Percentiles rank a stretch among this genome's conserved stretches.
Conservation (phyloP, 2,113 vertebrate species). For the Xerus inauris region DNA sequence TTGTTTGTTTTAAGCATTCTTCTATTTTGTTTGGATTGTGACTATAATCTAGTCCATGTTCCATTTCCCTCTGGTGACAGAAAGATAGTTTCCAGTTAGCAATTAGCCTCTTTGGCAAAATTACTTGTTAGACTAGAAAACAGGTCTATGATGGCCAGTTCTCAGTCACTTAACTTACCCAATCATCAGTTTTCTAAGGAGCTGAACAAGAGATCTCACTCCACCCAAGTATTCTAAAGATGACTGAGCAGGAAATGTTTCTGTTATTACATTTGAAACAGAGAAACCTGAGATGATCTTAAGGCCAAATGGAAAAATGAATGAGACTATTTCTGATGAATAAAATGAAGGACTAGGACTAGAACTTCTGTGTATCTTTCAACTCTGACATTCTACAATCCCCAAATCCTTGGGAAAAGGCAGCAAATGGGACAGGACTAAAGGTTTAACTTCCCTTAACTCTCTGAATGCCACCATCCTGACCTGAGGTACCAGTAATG, state of each 20-base stretch:
- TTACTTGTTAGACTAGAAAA: slow-evolving; percentile 6
- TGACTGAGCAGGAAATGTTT: background rate
- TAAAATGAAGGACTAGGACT: background rate
- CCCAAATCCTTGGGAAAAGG: slow-evolving; percentile 15
- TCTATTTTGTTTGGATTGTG: background rate
- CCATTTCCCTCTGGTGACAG: background rate
- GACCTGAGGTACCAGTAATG: background rate
- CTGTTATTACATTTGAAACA: background rate
- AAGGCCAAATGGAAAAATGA: background rate
- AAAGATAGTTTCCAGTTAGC: background rate
- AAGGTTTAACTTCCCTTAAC: background rate
- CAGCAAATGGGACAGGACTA: background rate
- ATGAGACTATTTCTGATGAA: background rate
- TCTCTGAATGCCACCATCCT: background rate
- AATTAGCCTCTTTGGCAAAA: slow-evolving; percentile 45
- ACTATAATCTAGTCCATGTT: background rate
- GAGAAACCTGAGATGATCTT: slow-evolving; percentile 15
- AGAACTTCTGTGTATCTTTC: background rate
- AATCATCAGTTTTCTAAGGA: background rate
- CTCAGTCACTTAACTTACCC: background rate
- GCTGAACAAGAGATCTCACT: background rate
- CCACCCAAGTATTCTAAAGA: slow-evolving; percentile 9
- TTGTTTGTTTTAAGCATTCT: background rate
- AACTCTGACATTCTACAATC: background rate
- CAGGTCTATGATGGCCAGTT: background rate